phyloP scores from a whole-genome alignment of 2,113 vertebrate species.

The Chamaea fasciata region DNA sequence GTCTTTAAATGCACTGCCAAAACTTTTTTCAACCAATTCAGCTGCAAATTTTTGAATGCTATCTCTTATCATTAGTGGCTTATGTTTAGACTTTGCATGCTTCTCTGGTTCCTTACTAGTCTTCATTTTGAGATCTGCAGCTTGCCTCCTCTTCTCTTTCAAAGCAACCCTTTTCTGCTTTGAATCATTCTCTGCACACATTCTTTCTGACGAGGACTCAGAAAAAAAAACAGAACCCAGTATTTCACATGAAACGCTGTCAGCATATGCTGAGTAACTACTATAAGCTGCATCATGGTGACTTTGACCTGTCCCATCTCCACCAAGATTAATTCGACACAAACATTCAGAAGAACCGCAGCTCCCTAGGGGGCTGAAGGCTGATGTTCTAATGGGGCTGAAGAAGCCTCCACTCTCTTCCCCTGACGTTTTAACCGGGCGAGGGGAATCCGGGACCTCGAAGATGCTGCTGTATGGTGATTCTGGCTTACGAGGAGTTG shows the following conservation, averaged over 20 bases:
- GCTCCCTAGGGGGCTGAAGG: conserved; percentile 88
- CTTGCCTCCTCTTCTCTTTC: conserved; percentile 40
- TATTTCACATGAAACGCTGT: conserved; percentile 86
- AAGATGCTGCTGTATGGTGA: conserved; percentile 77
- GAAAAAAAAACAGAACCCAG: conserved; percentile 81
- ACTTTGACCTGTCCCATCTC: conserved; percentile 72
- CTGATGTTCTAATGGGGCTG: conserved; percentile 90
- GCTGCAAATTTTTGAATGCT: conserved; percentile 92
- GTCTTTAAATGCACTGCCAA: conserved; percentile 91
- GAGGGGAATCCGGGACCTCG: conserved; percentile 85
- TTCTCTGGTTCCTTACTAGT: conserved; percentile 34
- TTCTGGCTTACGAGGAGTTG: conserved; percentile 91
- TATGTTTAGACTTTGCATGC: conserved; percentile 76
- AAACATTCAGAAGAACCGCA: conserved; percentile 80
- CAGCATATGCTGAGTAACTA: conserved; percentile 87
- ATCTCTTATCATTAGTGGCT: conserved; percentile 82
- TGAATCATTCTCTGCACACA: not conserved
- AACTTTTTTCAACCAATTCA: conserved; percentile 92
- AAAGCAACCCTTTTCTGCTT: not conserved
- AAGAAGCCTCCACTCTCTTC: conserved; percentile 88
- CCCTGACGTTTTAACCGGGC: conserved; percentile 76
- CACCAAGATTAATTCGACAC: conserved; percentile 73
- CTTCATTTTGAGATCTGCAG: conserved; percentile 7
- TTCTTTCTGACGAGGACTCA: not conserved
- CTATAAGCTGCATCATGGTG: conserved; percentile 70